These are phyloP conservation scores for Gallinago stenura DNA, from an alignment of 2,797 vertebrate species.

Conservation along the genomic window DNA sequence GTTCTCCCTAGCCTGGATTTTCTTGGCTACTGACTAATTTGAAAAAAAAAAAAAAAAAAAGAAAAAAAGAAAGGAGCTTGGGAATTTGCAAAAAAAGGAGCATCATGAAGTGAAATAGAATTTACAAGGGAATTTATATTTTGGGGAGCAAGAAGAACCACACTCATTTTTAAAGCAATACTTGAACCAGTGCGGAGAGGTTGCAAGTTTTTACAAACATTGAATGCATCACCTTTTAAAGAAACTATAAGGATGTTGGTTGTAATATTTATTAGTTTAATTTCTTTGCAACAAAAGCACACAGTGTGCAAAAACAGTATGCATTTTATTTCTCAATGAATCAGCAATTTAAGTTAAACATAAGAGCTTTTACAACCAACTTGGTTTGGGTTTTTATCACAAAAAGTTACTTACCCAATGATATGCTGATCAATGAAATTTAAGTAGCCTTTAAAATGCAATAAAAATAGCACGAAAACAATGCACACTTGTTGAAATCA, in stretches of 20 bases:
- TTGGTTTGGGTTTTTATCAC: conserved; percentile 46
- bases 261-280: neutral
- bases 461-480: conserved; percentile 66
- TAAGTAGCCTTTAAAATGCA: conserved; percentile 68
- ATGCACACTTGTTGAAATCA: conserved; percentile 66
- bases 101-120: conserved; percentile 63
- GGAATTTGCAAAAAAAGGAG: conserved; percentile 62
- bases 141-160: conserved; percentile 33
- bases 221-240: conserved; percentile 33
- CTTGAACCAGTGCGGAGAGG: conserved; percentile 32
- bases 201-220: conserved; percentile 15
- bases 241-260: neutral
- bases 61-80: conserved; percentile 29
- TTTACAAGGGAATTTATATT: conserved; percentile 68
- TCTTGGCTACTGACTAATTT: neutral
- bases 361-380: conserved; percentile 9
- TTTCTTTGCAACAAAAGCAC: conserved; percentile 40
- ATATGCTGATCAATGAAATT: conserved; percentile 63
- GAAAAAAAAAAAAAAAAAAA: neutral
- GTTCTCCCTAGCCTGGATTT: neutral
- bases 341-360: conserved; percentile 22
- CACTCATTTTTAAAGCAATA: conserved; percentile 27
- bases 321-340: conserved; percentile 30
- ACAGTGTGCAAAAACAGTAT: neutral
- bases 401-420: conserved; percentile 61